Evolutionary conservation across 35 echinoderm and acorn worm species (phyloP), one percentile per base, ranked within the genome.

Genomic region (Amphiura filiformis): DNA sequence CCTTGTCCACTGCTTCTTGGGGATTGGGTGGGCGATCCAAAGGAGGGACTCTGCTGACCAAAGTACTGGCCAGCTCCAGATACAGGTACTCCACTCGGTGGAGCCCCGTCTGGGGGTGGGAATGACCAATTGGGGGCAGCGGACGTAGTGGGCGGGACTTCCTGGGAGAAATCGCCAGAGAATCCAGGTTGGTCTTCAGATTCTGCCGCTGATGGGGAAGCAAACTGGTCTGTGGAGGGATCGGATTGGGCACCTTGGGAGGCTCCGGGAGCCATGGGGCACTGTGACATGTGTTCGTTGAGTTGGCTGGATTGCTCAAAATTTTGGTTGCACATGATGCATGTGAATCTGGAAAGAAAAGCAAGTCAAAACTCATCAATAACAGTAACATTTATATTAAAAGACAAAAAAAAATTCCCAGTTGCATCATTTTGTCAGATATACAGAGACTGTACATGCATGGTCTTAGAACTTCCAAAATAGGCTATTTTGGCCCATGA

Each of bases 191-290:
- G 11, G 4, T 70, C 61, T 70, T 70, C 61, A 4, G 61, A 70
- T 70, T 3, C 28, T 70, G 61, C 61, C 26, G 28, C 61, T 70
- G 61, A 2, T 70, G 61, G 61, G 15, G 11, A 3, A 23, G 26
- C 15, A 30, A 70, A 70, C 61, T 70, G 61, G 26, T 23, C 26
- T 11, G 61, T 15, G 61, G 61, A 70, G 11, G 61, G 61, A 70
- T 70, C 61, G 61, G 61, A 70, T 23, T 70, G 61, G 61, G 61
- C 61, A 70, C 61, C 61, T 70, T 70, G 61, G 44, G 44, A 52
- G 28, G 61, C 15, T 26, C 61, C 61, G 7, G 61, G 61, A 23
- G 61, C 61, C 61, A 70, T 70, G 28, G 61, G 61, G 61, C 61
- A 70, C 61, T 70, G 61, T 15, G 61, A 70, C 61, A 70, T 70